Base-by-base conservation (phyloP, 2,113 vertebrate species). In the Toxostoma redivivum region DNA sequence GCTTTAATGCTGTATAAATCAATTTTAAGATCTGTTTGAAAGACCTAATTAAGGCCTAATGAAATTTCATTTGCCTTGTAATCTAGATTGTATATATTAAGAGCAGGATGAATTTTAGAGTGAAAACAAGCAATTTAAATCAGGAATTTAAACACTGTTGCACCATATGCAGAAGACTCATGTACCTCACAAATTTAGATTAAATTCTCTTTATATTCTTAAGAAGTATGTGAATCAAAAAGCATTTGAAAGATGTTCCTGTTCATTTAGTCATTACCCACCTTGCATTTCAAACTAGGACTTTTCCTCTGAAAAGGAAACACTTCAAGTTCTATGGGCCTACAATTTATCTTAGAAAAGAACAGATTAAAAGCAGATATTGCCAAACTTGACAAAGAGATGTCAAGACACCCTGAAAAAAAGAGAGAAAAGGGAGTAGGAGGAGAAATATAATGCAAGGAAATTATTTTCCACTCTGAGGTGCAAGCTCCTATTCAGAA, bases 341-440 rank as follows among this genome's bases (percentile, higher is more conserved):
- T 67, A 20, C 40, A 57, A 69, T 84, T 79, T 16, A 40, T 37
- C 58, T 76, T 53, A 51, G 37, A 67, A 84, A 81, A 25, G 0
- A 73, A 70, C 17, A 81, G 8, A 45, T 54, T 74, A 58, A 76
- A 80, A 77, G 33, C 19, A 89, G 23, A 20, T 44, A 69, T 17
- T 81, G 57, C n/a, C 40, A 58, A 71, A 62, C 37, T 31, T 88
- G 30, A 87, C 44, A 76, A 56, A 87, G 24, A 84, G 48, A 35
- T n/a, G 7, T 15, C 50, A 64, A 56, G 7, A 16, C 37, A 71
- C 10, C 5, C 33, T 38, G 10, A 47, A 67, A 67, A 57, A 54
- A 7, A 27, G 1, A 1, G 13, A 11, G 23, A 10, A 8, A 50
- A 12, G 2, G 15, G 2, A 4, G 13, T 28, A 33, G 48, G 18